phyloP scores from a whole-genome alignment of 2,888 invertebrate species.

The Desoria tigrina region DNA sequence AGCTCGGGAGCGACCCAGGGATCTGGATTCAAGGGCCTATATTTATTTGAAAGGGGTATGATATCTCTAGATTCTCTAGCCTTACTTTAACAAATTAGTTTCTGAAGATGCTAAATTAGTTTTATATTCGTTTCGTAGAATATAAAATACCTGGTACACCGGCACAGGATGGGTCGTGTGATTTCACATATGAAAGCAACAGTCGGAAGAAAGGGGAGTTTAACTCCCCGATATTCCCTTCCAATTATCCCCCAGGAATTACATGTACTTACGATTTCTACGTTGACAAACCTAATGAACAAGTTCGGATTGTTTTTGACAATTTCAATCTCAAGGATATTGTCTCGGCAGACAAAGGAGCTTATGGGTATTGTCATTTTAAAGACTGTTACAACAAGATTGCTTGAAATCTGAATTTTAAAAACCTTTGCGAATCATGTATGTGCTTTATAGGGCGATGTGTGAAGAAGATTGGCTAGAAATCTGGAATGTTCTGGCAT shows the following conservation, averaged over 20 bases:
- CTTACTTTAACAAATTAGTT: too few species aligned
- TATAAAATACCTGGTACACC: conserved; percentile 81
- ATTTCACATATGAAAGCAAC: conserved; percentile 85
- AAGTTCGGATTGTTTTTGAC: conserved; percentile 86
- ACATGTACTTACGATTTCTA: conserved; percentile 80
- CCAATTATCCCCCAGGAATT: conserved; percentile 92
- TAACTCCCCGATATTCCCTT: conserved; percentile 94
- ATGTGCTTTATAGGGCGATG: conserved; percentile 37
- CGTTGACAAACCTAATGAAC: conserved; percentile 80
- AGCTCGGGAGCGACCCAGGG: conserved; percentile 90
- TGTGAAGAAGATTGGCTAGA: conserved; percentile 94
- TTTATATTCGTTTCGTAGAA: conserved; percentile 23
- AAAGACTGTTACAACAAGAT: too few species aligned
- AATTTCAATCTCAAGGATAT: conserved; percentile 85
- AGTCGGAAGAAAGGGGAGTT: conserved; percentile 86
- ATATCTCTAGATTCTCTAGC: too few species aligned
- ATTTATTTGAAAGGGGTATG: conserved; percentile 78
- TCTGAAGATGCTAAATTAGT: too few species aligned
- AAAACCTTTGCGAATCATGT: too few species aligned
- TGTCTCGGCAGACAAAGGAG: conserved; percentile 70
- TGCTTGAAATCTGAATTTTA: too few species aligned
- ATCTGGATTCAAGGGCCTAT: conserved; percentile 85
- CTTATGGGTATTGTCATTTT: too few species aligned
- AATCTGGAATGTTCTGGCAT: conserved; percentile 84
- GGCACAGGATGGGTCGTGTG: conserved; percentile 84